Percentiles rank a stretch among this genome's conserved stretches.
phyloP scores from a whole-genome alignment of 2,888 invertebrate genomes.

The Drosophila anomelani region DNA sequence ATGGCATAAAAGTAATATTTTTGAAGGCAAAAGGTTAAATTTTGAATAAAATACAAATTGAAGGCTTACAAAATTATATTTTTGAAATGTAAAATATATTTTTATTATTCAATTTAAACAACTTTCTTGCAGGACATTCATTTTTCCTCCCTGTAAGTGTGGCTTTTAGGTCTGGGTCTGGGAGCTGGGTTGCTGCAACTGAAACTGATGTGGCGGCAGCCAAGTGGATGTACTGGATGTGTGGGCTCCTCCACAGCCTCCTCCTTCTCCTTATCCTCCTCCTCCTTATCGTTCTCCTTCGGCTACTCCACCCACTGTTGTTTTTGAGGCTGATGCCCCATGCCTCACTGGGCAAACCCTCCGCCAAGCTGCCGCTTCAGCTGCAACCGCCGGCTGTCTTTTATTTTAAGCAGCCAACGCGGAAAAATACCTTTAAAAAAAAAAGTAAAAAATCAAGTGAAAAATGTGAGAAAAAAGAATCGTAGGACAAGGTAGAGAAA shows the following conservation, averaged over 20 bases:
- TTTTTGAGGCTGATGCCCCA: conserved; percentile 18
- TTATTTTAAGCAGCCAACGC: conserved; percentile 73
- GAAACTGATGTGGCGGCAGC: conserved; percentile 30
- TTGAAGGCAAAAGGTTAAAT: background rate
- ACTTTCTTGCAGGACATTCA: background rate
- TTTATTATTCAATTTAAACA: background rate
- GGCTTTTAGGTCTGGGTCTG: background rate
- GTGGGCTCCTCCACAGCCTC: conserved; percentile 1
- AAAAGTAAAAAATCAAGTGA: conserved; percentile 6
- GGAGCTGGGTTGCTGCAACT: conserved; percentile 7
- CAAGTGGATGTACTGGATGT: conserved; percentile 31
- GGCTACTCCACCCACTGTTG: background rate
- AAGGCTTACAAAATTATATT: background rate
- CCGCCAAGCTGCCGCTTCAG: background rate
- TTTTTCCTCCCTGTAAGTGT: background rate
- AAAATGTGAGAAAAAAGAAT: background rate
- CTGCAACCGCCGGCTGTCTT: conserved; percentile 59
- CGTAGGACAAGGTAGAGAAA: conserved; percentile 5
- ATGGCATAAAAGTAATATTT: background rate
- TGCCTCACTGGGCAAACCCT: conserved; percentile 30
- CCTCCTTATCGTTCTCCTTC: background rate
- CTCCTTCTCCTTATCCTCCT: background rate
- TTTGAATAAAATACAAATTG: background rate
- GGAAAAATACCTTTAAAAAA: conserved; percentile 53
- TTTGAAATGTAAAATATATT: background rate